Evolutionary conservation across 1,140 invertebrate genomes (phyloP).

Genomic region (Grapholita molesta): DNA sequence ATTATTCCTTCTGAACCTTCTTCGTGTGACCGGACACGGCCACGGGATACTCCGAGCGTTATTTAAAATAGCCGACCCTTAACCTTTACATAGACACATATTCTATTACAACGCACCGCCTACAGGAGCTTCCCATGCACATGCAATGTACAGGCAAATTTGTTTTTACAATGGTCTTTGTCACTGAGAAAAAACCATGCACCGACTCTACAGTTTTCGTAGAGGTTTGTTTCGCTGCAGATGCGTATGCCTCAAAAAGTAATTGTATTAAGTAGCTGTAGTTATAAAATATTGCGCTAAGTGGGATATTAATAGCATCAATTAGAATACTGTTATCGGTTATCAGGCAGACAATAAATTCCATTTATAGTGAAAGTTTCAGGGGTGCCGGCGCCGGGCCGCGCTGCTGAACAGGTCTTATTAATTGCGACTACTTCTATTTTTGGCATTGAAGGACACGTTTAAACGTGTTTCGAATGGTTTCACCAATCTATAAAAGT

Average conservation of each 20-base stretch:
- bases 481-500: background rate
- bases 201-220: no score
- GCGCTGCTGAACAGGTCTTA: background rate
- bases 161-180: background rate
- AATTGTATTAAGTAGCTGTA: background rate
- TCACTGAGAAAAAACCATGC: no score
- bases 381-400: background rate
- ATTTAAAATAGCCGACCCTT: background rate
- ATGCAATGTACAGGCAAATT: background rate
- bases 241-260: background rate
- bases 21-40: no score
- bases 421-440: constrained; percentile 16
- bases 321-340: constrained; percentile 10
- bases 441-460: constrained; percentile 9
- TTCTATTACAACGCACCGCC: background rate
- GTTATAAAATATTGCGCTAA: constrained; percentile 2
- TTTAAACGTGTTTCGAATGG: background rate
- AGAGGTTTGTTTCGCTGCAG: background rate
- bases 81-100: background rate
- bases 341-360: constrained; percentile 11
- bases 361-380: constrained; percentile 17
- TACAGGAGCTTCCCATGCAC: background rate
- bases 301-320: background rate
- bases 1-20: background rate
- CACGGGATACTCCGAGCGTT: background rate